Percentiles rank a stretch among this genome's conserved stretches.
Evolutionary conservation across 2,113 vertebrate genomes (phyloP).

Genomic region (Lathamus discolor): DNA sequence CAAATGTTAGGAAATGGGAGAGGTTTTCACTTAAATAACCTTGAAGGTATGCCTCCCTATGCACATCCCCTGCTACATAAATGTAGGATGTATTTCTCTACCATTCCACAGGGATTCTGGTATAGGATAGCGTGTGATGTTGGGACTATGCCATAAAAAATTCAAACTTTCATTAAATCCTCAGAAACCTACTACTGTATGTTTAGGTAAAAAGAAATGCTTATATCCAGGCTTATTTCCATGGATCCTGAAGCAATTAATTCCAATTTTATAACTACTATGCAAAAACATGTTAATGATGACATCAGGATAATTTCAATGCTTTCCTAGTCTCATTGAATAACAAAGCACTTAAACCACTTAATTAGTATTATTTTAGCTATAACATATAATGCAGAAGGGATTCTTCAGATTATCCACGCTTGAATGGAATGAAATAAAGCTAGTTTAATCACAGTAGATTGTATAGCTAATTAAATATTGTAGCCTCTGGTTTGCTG

Average conservation of each 20-base stretch:
- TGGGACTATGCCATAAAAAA: background rate
- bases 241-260: background rate
- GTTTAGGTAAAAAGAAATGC: background rate
- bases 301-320: background rate
- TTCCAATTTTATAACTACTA: background rate
- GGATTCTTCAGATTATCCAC: slow-evolving; percentile 24
- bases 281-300: background rate
- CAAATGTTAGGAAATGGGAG: background rate
- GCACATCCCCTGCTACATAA: accelerated
- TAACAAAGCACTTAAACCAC: background rate
- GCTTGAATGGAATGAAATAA: slow-evolving; percentile 25
- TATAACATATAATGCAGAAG: background rate
- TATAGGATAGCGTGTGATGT: background rate
- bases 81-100: background rate
- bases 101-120: background rate
- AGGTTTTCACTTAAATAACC: background rate
- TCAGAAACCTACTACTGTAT: background rate
- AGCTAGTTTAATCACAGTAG: slow-evolving; percentile 21
- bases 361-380: slow-evolving; percentile 23
- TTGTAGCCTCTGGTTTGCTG: background rate
- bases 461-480: slow-evolving; percentile 19
- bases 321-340: background rate
- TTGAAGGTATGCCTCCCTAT: background rate
- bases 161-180: background rate
- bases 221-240: background rate